Percentiles rank a stretch among this genome's conserved stretches.
Evolutionary conservation across 2,113 vertebrate genomes (phyloP).

Genomic region (Cheirogaleus medius): DNA sequence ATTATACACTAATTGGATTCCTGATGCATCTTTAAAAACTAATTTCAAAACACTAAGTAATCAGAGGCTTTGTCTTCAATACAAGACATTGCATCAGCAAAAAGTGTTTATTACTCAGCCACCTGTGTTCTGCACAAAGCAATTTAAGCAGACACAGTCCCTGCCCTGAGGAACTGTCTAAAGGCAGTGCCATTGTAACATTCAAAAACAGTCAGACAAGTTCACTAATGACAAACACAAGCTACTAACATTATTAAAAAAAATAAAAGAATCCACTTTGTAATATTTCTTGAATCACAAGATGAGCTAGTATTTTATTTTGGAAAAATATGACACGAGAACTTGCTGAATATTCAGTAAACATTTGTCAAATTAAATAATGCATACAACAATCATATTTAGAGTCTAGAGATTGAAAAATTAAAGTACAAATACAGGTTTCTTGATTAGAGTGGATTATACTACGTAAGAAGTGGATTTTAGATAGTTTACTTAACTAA

Average conservation of each 20-base stretch:
- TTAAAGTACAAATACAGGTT: background rate
- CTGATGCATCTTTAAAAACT: conserved; percentile 80
- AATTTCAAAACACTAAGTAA: conserved; percentile 81
- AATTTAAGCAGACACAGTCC: conserved; percentile 71
- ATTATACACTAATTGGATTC: conserved; percentile 80
- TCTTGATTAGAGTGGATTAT: conserved; percentile 20
- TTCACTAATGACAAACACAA: conserved; percentile 44
- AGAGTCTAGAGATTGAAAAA: background rate
- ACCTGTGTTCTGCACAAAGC: conserved; percentile 78
- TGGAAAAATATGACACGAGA: background rate
- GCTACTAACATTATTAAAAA: conserved; percentile 41
- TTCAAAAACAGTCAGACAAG: conserved; percentile 61
- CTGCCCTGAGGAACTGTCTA: conserved; percentile 75
- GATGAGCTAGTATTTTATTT: background rate
- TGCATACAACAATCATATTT: background rate
- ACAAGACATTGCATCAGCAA: conserved; percentile 76
- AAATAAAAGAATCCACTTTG: conserved; percentile 20
- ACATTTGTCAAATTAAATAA: conserved; percentile 1
- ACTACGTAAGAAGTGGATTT: background rate
- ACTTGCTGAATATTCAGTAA: conserved; percentile 28
- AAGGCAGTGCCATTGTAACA: conserved; percentile 51
- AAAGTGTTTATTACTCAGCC: conserved; percentile 79
- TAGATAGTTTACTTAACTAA: background rate
- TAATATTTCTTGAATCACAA: conserved; percentile 32
- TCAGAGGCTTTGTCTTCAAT: conserved; percentile 77